Conservation (phyloP, 2,888 invertebrate genomes). For the Himalopsyche japonica region DNA sequence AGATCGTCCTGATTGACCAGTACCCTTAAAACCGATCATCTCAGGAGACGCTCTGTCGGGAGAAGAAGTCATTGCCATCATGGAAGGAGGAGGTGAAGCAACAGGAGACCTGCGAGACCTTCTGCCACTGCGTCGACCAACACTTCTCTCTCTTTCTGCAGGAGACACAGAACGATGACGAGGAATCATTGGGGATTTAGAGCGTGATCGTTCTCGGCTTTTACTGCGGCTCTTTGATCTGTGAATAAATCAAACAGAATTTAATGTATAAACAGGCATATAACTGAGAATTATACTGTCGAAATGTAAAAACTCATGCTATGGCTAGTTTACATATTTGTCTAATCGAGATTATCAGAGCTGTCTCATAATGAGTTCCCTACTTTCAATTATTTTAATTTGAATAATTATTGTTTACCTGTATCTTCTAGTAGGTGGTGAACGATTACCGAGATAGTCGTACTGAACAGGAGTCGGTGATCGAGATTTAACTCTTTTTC, state of each 20-base stretch:
- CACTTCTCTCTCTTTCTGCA: conserved; percentile 44
- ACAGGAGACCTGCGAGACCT: conserved; percentile 12
- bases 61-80: conserved; percentile 11
- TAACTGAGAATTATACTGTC: too few species aligned
- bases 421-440: conserved; percentile 76
- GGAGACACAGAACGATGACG: conserved; percentile 50
- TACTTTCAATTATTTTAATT: too few species aligned
- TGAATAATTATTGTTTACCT: conserved; percentile 48
- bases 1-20: conserved; percentile 47
- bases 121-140: conserved; percentile 41
- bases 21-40: conserved; percentile 46
- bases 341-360: too few species aligned
- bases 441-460: conserved; percentile 71
- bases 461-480: conserved; percentile 82
- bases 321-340: too few species aligned
- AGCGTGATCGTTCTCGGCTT: conserved; percentile 53
- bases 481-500: conserved; percentile 71
- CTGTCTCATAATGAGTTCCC: too few species aligned
- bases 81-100: conserved; percentile 39
- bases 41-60: neutral
- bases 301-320: too few species aligned
- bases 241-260: conserved; percentile 27
- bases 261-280: too few species aligned
- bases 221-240: conserved; percentile 56
- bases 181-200: conserved; percentile 52